Evolutionary conservation across 2,113 vertebrate species (phyloP), one percentile per base, ranked within the genome.

Genomic region (Nesogale talazaci): DNA sequence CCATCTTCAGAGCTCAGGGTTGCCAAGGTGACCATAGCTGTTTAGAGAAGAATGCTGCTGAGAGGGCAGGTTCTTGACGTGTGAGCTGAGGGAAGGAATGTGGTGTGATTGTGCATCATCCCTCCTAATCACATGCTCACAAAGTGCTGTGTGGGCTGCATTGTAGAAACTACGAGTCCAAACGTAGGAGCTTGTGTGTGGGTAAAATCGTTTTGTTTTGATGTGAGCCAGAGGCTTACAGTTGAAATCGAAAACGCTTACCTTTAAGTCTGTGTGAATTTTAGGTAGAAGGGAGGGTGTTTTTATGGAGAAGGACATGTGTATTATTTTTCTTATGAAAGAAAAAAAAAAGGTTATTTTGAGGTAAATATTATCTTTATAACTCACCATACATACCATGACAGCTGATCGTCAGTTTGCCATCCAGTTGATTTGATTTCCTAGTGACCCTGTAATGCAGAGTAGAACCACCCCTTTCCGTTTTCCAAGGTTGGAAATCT

Each of bases 1-100:
- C 97, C 97, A 95, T 97, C 96, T 97, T 97, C 96, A 97, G 97
- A 98, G 96, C 96, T 90, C 90, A 93, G 97, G 91, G 97, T 98
- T 98, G 97, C 98, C 97, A 95, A 92, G 97, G 98, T 93, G 95
- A 97, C 97, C 40, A 79, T 95, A 96, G 95, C 88, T 97, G 95
- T 96, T 0, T 1, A 94, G 59, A 65, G 96, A 98, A 98, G 97
- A 98, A 98, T 98, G 98, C 97, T 95, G 97, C 97, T 97, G 96
- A 97, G 97, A 97, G 97, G 95, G 98, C 56, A 83, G 97, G 97
- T 97, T 97, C 97, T 97, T 16, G 97, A 95, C 97, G 96, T 97
- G 96, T 95, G 95, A 97, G 94, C 93, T 83, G 95, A 97, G 95
- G 93, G 96, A 94, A 96, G 95, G 97, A 97, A 97, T 97, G 96